Conservation (phyloP, 2,113 vertebrate species). For the Spea bombifrons region DNA sequence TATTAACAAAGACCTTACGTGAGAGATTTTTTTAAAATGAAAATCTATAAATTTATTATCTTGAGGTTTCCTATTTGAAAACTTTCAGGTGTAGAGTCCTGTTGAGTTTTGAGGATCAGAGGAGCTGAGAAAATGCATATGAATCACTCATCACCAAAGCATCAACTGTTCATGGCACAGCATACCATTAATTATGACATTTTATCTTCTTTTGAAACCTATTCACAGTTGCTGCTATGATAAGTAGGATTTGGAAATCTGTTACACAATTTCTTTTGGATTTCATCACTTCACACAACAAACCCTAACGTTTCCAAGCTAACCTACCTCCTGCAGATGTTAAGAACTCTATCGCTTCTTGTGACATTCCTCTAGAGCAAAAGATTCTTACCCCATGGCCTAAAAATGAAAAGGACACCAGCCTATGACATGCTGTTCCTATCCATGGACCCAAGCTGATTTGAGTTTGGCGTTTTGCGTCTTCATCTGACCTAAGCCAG, state of each 20-base stretch:
- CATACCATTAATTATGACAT: too few species aligned
- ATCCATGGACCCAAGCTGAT: not conserved
- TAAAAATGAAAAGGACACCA: slow-evolving; percentile 17
- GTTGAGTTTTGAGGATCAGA: too few species aligned
- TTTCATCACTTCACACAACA: slow-evolving; percentile 1
- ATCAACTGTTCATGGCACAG: too few species aligned
- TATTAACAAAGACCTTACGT: too few species aligned
- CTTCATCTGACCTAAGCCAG: slow-evolving; percentile 29
- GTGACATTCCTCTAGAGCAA: slow-evolving; percentile 9
- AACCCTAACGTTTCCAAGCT: slow-evolving; percentile 6
- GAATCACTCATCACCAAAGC: too few species aligned
- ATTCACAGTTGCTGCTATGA: not conserved
- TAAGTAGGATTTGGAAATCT: slow-evolving; percentile 26
- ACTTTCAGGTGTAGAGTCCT: too few species aligned
- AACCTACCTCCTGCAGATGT: slow-evolving; percentile 8
- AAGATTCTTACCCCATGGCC: slow-evolving; percentile 12
- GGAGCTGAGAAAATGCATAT: too few species aligned
- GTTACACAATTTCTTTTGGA: slow-evolving; percentile 13
- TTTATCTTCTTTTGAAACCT: too few species aligned
- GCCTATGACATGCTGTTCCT: not conserved
- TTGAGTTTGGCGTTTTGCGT: slow-evolving; percentile 10
- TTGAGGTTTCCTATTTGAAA: too few species aligned
- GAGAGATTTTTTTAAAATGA: too few species aligned
- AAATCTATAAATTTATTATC: too few species aligned
- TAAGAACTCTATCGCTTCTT: not conserved